Percentiles rank a stretch among this genome's conserved stretches.
These are phyloP conservation scores for Margaritifera margaritifera DNA, from an alignment of 2,888 invertebrate genomes.

Conservation along the genomic window DNA sequence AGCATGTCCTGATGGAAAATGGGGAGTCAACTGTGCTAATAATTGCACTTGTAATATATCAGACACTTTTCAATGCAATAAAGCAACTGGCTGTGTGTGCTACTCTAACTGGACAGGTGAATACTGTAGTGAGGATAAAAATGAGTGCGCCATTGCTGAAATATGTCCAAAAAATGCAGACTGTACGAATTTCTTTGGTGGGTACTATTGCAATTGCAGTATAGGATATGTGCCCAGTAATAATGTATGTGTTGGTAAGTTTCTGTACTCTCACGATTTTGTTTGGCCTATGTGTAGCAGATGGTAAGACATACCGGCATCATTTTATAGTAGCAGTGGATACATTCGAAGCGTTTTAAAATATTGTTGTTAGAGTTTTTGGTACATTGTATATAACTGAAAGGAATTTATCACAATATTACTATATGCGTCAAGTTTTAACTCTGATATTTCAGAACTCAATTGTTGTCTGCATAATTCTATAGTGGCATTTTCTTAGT, in stretches of 20 bases:
- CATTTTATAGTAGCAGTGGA: too few species aligned
- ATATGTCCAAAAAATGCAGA: conserved; percentile 2
- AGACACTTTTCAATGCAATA: conserved; percentile 21
- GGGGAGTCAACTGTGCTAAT: conserved; percentile 28
- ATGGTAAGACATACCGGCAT: too few species aligned
- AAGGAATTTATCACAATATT: too few species aligned
- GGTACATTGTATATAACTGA: too few species aligned
- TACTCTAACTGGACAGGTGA: conserved; percentile 39
- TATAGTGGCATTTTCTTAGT: too few species aligned
- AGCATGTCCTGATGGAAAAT: conserved; percentile 30
- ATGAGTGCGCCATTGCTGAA: conserved; percentile 19
- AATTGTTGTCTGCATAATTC: too few species aligned
- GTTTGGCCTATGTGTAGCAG: too few species aligned
- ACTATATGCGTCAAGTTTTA: too few species aligned
- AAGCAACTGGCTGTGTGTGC: conserved; percentile 32
- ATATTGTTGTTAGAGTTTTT: too few species aligned
- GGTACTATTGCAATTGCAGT: conserved; percentile 1
- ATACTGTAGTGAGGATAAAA: conserved; percentile 34
- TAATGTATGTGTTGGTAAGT: not conserved
- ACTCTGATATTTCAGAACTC: too few species aligned
- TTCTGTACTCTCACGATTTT: too few species aligned
- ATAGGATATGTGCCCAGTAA: not conserved
- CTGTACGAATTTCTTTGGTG: conserved; percentile 4
- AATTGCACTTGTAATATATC: conserved; percentile 28
- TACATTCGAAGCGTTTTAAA: too few species aligned